Base-by-base conservation (phyloP, 1,140 invertebrate species). In the Vollenhovia emeryi region DNA sequence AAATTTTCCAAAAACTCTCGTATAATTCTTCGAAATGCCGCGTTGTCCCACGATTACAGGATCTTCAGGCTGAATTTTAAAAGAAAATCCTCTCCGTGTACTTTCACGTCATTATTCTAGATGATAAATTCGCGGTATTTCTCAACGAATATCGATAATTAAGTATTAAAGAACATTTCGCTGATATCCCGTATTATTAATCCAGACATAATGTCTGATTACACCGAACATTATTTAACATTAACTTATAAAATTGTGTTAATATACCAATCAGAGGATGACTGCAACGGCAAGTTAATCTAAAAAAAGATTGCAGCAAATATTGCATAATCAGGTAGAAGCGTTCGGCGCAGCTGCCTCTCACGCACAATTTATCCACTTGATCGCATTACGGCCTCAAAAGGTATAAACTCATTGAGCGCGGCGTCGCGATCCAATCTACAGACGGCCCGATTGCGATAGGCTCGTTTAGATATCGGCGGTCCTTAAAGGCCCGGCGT, bases 351-450 rank as follows among this genome's bases (percentile, higher is more conserved):
- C 86, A 85, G 74, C 78, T 62, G 59, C 55, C 50, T 45, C 57
- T 48, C 66, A 27, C 86, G 64, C 43, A 59, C 76, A 76, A 89
- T 90, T 90, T 87, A 90, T 87, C 75, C 85, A 57, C 71, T 50
- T 55, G 64, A 71, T 84, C 85, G 40, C 66, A 89, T 89, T 89
- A 85, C 85, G 59, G 55, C 30, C 60, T 36, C 30, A 43, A 27
- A 74, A 75, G 74, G 74, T 89, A 87, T 78, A 85, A 87, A 87
- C 74, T 90, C 88, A 82, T 90, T 88, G 74, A 74, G 43, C 50
- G 57, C 66, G 52, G 62, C 84, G 62, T 68, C 76, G 76, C 48
- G 74, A 55, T 62, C 73, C 82, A 71, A 85, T 87, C 73, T 62
- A 62, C 52, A 48, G 62, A n/a, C 27, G 48, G 50, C 57, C 40